Evolutionary conservation across 2,888 invertebrate species (phyloP), one percentile per base, ranked within the genome.

Genomic region (Colletes collaris): DNA sequence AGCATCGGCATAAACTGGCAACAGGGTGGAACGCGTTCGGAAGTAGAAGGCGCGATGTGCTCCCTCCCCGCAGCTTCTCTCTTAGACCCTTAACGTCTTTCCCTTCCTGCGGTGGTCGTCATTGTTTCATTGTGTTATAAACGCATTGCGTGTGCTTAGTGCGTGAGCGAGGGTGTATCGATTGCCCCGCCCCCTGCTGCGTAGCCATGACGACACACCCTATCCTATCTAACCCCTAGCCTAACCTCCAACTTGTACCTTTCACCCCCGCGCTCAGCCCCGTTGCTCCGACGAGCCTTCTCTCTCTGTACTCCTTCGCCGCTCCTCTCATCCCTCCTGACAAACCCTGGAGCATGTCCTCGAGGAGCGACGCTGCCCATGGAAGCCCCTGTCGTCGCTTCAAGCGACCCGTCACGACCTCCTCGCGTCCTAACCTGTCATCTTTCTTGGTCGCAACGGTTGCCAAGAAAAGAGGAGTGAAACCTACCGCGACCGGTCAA

Each of bases 121-220:
- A 90, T 90, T 91, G 91, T 91, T 90, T 90, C 90, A 90, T 90
- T 88, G 90, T 88, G 88, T 89, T 91, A 90, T 90, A 89, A 91
- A 90, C 90, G 89, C 90, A 91, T 90, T 88, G 91, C 90, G 89
- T 89, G 85, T 88, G 88, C 85, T 86, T 87, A 87, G 94, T 93
- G 94, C 93, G 94, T 93, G 94, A 93, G 94, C 95, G 95, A 95
- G 95, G 94, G 95, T 95, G 95, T 95, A 96, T 96, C 95, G 95
- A 96, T 96, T 95, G 95, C 95, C 94, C 95, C 94, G 94, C 94
- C 94, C 92, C 94, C 94, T 91, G 94, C 94, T 93, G 94, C 94
- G 94, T 94, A 94, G 93, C 93, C 94, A 94, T 94, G 94, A 94
- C 94, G 93, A 94, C 94, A 91, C 92, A 88, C 92, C 91, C 92